These are phyloP conservation scores for Philhelius pedissequus DNA, from an alignment of 2,888 invertebrate genomes.

Conservation along the genomic window DNA sequence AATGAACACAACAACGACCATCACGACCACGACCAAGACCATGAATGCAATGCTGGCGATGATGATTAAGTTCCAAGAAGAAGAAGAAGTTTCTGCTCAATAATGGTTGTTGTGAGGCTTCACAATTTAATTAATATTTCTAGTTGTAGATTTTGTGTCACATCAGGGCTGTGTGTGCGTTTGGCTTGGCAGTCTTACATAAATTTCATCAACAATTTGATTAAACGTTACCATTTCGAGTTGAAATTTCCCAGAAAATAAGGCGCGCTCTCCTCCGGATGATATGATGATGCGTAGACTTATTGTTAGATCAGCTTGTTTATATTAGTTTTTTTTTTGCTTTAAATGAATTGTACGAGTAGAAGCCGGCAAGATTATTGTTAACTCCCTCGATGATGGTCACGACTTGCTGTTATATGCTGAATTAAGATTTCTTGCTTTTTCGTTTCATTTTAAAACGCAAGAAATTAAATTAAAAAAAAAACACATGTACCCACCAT, in stretches of 20 bases:
- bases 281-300: not conserved
- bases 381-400: conserved; percentile 28
- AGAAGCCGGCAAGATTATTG: not conserved
- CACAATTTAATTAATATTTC: conserved; percentile 34
- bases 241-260: conserved; percentile 12
- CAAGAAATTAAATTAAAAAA: too few species aligned
- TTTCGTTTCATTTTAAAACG: too few species aligned
- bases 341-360: not conserved
- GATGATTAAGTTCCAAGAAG: conserved; percentile 49
- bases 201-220: conserved; percentile 52
- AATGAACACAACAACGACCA: not conserved
- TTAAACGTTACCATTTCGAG: conserved; percentile 41
- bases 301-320: conserved; percentile 28
- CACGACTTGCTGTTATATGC: conserved; percentile 32
- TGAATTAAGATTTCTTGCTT: conserved; percentile 36
- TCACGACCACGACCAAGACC: not conserved
- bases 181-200: not conserved
- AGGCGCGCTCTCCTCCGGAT: not conserved
- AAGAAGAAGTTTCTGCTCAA: not conserved
- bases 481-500: too few species aligned
- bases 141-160: conserved; percentile 29
- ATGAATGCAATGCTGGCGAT: not conserved
- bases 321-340: not conserved
- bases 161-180: not conserved
- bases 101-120: not conserved